phyloP scores from a whole-genome alignment of 2,113 vertebrate genomes.

The Hippotragus niger region DNA sequence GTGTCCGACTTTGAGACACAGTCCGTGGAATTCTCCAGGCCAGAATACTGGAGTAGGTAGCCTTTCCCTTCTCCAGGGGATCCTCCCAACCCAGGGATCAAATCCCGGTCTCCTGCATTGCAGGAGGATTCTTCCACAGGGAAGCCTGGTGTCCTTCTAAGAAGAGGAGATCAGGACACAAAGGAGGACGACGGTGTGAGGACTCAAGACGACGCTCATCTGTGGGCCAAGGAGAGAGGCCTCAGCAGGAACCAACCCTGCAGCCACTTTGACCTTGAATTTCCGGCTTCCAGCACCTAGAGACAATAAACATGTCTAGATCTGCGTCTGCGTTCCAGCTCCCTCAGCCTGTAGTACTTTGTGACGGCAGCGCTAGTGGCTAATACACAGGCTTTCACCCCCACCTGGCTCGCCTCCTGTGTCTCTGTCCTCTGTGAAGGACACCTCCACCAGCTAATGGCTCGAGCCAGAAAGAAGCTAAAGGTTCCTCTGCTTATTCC shows the following conservation, averaged over 20 bases:
- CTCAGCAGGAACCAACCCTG: not conserved
- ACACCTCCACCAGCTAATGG: not conserved
- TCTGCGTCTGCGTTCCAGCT: not conserved
- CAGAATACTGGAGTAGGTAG: not conserved
- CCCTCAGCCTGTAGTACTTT: fast-evolving
- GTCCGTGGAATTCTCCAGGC: not conserved
- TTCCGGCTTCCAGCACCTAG: not conserved
- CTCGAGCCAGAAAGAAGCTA: not conserved
- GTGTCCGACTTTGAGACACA: not conserved
- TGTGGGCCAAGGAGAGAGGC: not conserved
- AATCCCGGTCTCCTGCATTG: not conserved
- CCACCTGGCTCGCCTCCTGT: fast-evolving
- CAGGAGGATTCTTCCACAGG: not conserved
- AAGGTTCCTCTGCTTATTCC: not conserved
- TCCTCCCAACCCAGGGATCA: not conserved
- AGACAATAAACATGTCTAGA: not conserved
- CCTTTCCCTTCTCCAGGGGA: not conserved
- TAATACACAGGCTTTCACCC: fast-evolving
- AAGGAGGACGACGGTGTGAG: fast-evolving
- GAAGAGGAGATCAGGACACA: not conserved
- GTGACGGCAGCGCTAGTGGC: fast-evolving
- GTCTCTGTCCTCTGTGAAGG: not conserved
- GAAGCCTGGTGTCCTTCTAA: not conserved
- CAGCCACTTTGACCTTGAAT: not conserved
- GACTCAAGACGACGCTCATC: fast-evolving